These are phyloP conservation scores for Achatina immaculata DNA, from an alignment of 1,140 invertebrate species.

Conservation along the genomic window DNA sequence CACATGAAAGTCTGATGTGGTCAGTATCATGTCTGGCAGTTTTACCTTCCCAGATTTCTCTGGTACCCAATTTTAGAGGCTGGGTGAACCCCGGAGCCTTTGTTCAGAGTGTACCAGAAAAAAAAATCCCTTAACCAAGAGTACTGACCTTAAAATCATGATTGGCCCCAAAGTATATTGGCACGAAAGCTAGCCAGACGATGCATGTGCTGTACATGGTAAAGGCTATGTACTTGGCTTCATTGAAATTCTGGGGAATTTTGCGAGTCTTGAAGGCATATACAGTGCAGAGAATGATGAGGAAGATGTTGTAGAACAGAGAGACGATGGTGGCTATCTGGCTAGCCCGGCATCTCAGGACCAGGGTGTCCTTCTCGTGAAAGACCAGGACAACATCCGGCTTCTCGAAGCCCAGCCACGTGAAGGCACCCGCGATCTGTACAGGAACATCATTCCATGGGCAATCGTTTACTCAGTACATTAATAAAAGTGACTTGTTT, in stretches of 20 bases:
- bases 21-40: too few species aligned
- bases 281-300: conserved; percentile 81
- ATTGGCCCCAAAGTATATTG: conserved; percentile 78
- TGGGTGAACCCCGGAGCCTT: too few species aligned
- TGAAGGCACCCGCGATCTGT: conserved; percentile 65
- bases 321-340: conserved; percentile 82
- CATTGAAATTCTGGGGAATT: conserved; percentile 95
- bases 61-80: too few species aligned
- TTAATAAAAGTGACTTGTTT: too few species aligned
- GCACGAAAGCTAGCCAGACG: conserved; percentile 82
- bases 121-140: too few species aligned
- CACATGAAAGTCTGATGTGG: too few species aligned
- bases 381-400: conserved; percentile 64
- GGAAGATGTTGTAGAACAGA: conserved; percentile 82
- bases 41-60: too few species aligned
- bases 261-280: conserved; percentile 87
- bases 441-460: too few species aligned
- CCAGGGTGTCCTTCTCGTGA: conserved; percentile 66
- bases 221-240: conserved; percentile 94
- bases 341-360: conserved; percentile 80
- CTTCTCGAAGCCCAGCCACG: conserved; percentile 77
- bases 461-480: too few species aligned
- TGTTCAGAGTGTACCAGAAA: too few species aligned
- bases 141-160: conserved; percentile 64
- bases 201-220: conserved; percentile 94